phyloP scores from a whole-genome alignment of 2,113 vertebrate species.

The Gallinago jamesoni region DNA sequence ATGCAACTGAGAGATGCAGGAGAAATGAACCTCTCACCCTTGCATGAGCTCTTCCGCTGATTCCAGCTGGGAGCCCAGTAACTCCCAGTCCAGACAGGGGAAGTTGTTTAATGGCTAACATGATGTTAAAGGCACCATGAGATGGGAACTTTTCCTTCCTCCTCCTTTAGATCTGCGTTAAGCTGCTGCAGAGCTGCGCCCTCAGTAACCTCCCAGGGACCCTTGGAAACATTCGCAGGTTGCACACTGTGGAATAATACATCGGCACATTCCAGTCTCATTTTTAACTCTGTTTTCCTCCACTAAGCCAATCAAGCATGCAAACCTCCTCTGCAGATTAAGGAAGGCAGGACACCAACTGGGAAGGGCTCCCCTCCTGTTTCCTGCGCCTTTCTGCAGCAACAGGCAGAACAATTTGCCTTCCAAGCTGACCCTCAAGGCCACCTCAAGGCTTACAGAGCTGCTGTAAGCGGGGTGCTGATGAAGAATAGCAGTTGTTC shows the following conservation, averaged over 20 bases:
- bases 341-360: not conserved
- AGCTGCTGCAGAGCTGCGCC: not conserved
- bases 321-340: not conserved
- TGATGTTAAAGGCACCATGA: not conserved
- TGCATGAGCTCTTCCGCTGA: not conserved
- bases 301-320: not conserved
- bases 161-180: not conserved
- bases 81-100: not conserved
- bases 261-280: not conserved
- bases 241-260: not conserved
- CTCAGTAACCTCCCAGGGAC: not conserved
- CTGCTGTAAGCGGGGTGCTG: not conserved
- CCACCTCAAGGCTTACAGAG: not conserved
- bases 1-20: not conserved
- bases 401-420: not conserved
- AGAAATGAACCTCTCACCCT: not conserved
- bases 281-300: not conserved
- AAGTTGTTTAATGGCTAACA: not conserved
- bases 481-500: not conserved
- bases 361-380: not conserved
- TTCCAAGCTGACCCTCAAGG: not conserved
- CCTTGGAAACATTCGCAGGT: not conserved
- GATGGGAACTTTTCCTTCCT: not conserved
- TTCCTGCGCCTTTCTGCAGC: not conserved
- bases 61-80: not conserved